A percentile compares a stretch with the other conserved stretches of the same genome.
These are phyloP conservation scores for Sarcophaga subvicina DNA, from an alignment of 2,888 invertebrate genomes.

Conservation along the genomic window DNA sequence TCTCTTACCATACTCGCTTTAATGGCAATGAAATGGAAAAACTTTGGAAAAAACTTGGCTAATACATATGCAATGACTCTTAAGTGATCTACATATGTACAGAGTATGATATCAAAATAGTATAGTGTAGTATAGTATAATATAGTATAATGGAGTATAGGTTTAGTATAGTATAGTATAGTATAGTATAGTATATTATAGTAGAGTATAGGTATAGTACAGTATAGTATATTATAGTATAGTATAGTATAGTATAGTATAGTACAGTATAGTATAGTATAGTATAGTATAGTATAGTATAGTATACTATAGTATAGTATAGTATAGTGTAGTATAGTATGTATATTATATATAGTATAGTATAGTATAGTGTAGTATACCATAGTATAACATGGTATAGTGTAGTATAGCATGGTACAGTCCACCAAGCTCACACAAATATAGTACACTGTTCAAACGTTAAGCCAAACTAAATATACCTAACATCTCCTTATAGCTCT, in stretches of 20 bases:
- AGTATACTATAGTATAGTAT: constrained; percentile 45
- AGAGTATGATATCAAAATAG: neutral
- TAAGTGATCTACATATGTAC: no score
- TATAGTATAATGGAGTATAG: no score
- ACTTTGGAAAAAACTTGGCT: no score
- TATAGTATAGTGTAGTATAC: constrained; percentile 21
- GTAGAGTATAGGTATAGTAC: constrained; percentile 30
- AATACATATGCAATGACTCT: no score
- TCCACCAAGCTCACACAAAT: neutral
- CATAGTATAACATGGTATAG: neutral
- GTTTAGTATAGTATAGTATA: no score
- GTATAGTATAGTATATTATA: no score
- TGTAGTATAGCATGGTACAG: constrained; percentile 5
- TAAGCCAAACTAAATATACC: no score
- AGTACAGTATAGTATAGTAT: constrained; percentile 43
- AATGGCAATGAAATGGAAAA: constrained; percentile 25
- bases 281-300: constrained; percentile 41
- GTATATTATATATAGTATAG: constrained; percentile 15
- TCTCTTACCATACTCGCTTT: neutral
- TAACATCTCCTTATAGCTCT: neutral
- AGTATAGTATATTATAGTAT: constrained; percentile 42
- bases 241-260: constrained; percentile 40
- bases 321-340: constrained; percentile 42
- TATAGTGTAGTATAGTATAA: constrained; percentile 44
- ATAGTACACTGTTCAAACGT: no score